A percentile compares a stretch with the other conserved stretches of the same genome.
Evolutionary conservation across 1,140 invertebrate species (phyloP).

Genomic region (Penaeus indicus): DNA sequence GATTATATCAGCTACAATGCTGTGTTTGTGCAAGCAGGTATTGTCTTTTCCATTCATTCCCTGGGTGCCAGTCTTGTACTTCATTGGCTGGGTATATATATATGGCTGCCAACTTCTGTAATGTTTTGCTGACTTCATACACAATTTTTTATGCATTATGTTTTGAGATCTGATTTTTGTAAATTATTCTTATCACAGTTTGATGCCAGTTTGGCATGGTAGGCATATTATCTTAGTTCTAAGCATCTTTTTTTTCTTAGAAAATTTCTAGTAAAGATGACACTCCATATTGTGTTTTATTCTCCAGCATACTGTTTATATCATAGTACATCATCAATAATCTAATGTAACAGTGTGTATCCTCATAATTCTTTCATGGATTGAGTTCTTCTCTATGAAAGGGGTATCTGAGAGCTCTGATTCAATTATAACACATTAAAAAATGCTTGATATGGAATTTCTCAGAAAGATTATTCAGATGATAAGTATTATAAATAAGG

Average conservation of each 20-base stretch:
- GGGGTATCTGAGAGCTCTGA: not conserved
- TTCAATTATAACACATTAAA: too few species aligned
- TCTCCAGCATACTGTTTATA: not conserved
- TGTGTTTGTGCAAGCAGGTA: constrained; percentile 3
- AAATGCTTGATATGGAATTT: too few species aligned
- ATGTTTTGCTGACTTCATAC: constrained; percentile 23
- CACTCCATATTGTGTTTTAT: constrained; percentile 34
- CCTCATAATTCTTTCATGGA: too few species aligned
- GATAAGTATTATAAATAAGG: too few species aligned
- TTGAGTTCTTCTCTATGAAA: too few species aligned
- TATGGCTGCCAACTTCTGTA: constrained; percentile 23
- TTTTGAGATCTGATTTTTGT: constrained; percentile 56
- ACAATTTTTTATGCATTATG: constrained; percentile 40
- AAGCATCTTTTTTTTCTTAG: constrained; percentile 52
- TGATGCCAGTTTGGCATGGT: constrained; percentile 51
- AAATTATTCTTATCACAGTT: constrained; percentile 54
- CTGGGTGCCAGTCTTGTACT: constrained; percentile 41
- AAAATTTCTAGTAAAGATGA: constrained; percentile 61
- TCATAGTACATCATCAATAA: not conserved
- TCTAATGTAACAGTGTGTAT: not conserved
- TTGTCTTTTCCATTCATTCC: constrained; percentile 28
- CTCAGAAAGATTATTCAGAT: too few species aligned
- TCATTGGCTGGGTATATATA: constrained; percentile 12
- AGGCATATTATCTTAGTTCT: constrained; percentile 61
- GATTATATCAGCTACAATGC: constrained; percentile 2